Percentiles rank a stretch among this genome's conserved stretches.
Evolutionary conservation across 2,797 vertebrate species (phyloP).

Genomic region (Oryzias dopingdopingensis): DNA sequence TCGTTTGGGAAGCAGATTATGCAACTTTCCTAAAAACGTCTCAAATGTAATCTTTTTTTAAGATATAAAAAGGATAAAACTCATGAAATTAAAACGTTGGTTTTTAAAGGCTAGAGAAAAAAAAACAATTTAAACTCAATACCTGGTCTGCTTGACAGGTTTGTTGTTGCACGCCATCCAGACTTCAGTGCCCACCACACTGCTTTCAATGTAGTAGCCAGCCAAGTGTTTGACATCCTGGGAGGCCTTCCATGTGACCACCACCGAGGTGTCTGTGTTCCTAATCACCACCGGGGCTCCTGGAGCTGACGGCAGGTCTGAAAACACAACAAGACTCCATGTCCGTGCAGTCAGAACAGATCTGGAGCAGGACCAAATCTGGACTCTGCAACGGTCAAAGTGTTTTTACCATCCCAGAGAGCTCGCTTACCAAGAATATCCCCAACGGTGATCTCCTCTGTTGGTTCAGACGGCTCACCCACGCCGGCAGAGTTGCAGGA

Average conservation of each 20-base stretch:
- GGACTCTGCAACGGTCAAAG: neutral
- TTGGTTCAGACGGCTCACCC: conserved; percentile 85
- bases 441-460: conserved; percentile 83
- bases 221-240: conserved; percentile 85
- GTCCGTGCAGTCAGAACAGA: neutral
- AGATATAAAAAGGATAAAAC: no score
- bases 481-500: conserved; percentile 96
- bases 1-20: neutral
- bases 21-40: no score
- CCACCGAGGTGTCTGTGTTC: conserved; percentile 90
- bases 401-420: neutral
- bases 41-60: no score
- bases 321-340: neutral
- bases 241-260: conserved; percentile 85
- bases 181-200: conserved; percentile 80
- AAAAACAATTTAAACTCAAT: neutral
- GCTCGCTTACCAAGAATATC: conserved; percentile 89
- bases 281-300: conserved; percentile 81
- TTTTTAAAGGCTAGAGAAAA: no score
- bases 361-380: neutral
- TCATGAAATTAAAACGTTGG: no score
- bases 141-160: conserved; percentile 92
- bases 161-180: conserved; percentile 98
- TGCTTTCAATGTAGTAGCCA: conserved; percentile 92
- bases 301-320: conserved; percentile 90